These are phyloP conservation scores for Tribolium madens DNA, from an alignment of 1,140 invertebrate species.

Conservation along the genomic window DNA sequence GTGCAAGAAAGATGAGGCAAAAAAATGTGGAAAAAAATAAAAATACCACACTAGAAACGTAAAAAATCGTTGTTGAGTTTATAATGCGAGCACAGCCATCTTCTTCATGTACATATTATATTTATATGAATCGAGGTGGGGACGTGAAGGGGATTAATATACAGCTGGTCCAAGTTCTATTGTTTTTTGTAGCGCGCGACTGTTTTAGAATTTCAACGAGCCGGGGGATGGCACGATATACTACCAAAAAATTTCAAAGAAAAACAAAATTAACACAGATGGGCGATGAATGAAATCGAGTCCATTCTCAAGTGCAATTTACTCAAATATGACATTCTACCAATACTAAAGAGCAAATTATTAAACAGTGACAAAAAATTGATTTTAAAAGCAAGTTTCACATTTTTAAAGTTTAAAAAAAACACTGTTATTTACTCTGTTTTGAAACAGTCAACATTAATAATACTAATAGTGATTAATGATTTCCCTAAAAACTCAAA, in stretches of 20 bases:
- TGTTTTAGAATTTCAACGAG: conserved; percentile 37
- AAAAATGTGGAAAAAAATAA: conserved; percentile 31
- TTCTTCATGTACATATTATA: conserved; percentile 27
- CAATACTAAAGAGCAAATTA: too few relatives aligned
- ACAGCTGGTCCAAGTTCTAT: conserved; percentile 26
- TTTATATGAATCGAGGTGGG: conserved; percentile 7
- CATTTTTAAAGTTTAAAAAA: too few relatives aligned
- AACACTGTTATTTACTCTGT: too few relatives aligned
- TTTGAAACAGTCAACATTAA: too few relatives aligned
- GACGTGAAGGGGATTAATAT: neutral
- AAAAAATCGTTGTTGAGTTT: conserved; percentile 29
- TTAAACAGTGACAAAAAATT: too few relatives aligned
- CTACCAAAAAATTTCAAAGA: neutral
- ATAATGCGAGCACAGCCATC: conserved; percentile 34
- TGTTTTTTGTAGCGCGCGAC: conserved; percentile 36
- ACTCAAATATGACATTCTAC: neutral
- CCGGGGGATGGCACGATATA: conserved; percentile 18
- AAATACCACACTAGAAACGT: conserved; percentile 23
- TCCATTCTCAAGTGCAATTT: conserved; percentile 14
- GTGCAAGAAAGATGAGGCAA: neutral
- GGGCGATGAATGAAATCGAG: neutral
- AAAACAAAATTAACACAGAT: neutral
- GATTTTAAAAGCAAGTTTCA: too few relatives aligned
- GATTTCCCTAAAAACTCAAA: too few relatives aligned
- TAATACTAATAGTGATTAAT: too few relatives aligned